Evolutionary conservation across 2,888 invertebrate species (phyloP), one percentile per base, ranked within the genome.

Genomic region (Hermaeophaga mercurialis): DNA sequence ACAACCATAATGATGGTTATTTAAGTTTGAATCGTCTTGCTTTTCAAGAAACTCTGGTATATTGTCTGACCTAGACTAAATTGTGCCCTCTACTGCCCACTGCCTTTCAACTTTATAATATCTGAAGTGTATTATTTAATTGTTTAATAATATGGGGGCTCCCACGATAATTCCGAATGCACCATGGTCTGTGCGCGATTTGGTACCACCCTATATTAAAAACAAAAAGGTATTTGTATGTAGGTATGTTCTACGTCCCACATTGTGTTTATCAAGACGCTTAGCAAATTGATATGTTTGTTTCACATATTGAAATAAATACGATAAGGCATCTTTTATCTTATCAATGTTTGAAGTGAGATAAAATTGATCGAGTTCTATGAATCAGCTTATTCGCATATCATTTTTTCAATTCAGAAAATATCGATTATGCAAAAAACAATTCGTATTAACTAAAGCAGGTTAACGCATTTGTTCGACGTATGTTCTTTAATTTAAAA

Each of bases 311-410:
- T 34, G n/a, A 19, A 46, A 19, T 5, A 8, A 33, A 45, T 31
- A 45, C n/a, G 45, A 44, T 15, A 46, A 4, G 15, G 22, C 9
- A 34, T 47, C n/a, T 45, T 12, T 33, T 34, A 46, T 47, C 24
- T 47, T 47, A 34, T 47, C 46, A 9, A 2, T 8, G 9, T 34
- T 36, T 15, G 22, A 11, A 31, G 33, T 45, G 4, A 33, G 17
- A n/a, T n/a, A n/a, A n/a, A n/a, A n/a, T n/a, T n/a, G n/a, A n/a
- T n/a, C n/a, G n/a, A n/a, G n/a, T n/a, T n/a, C n/a, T n/a, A n/a
- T n/a, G n/a, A n/a, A n/a, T n/a, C n/a, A n/a, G n/a, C n/a, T n/a
- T n/a, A n/a, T n/a, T n/a, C n/a, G n/a, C n/a, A n/a, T n/a, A n/a
- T n/a, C n/a, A n/a, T n/a, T n/a, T n/a, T n/a, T n/a, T n/a, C n/a